phyloP scores from a whole-genome alignment of 2,797 vertebrate species.

The Telmatherina bonti region DNA sequence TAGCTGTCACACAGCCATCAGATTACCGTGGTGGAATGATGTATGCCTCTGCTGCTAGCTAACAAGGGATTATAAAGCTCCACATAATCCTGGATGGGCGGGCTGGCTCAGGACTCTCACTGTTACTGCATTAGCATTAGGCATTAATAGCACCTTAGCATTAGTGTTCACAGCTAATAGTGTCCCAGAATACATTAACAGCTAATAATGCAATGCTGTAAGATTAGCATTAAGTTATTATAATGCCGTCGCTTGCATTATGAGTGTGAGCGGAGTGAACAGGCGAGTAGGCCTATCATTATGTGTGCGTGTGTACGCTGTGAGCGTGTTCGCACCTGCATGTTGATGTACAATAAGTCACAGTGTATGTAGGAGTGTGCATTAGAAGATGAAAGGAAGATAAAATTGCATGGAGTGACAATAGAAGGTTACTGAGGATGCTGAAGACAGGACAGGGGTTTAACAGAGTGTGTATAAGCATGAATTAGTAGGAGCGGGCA shows the following conservation, averaged over 20 bases:
- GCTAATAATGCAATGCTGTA: slow-evolving; percentile 72
- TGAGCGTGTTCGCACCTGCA: slow-evolving; percentile 26
- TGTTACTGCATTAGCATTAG: slow-evolving; percentile 78
- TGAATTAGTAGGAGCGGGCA: slow-evolving; percentile 53
- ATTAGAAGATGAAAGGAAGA: slow-evolving; percentile 51
- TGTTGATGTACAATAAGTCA: slow-evolving; percentile 19
- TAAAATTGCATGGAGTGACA: slow-evolving; percentile 46
- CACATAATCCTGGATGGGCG: slow-evolving; percentile 79
- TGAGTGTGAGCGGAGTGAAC: slow-evolving; percentile 26
- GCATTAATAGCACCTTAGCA: slow-evolving; percentile 75
- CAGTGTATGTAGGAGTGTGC: slow-evolving; percentile 32
- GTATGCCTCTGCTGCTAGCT: slow-evolving; percentile 74
- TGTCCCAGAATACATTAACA: slow-evolving; percentile 78
- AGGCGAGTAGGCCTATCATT: slow-evolving; percentile 4
- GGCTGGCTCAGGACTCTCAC: slow-evolving; percentile 78
- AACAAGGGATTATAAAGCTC: slow-evolving; percentile 80
- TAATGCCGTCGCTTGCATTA: slow-evolving; percentile 59
- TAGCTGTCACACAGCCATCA: slow-evolving; percentile 72
- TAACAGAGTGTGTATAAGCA: slow-evolving; percentile 63
- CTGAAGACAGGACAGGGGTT: slow-evolving; percentile 60
- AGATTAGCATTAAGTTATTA: slow-evolving; percentile 78
- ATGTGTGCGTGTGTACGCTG: slow-evolving; percentile 24
- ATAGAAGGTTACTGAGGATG: slow-evolving; percentile 71
- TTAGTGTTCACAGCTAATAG: slow-evolving; percentile 80
- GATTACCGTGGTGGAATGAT: slow-evolving; percentile 77